Conservation (phyloP, 1,140 invertebrate genomes). For the Bicyclus anynana region DNA sequence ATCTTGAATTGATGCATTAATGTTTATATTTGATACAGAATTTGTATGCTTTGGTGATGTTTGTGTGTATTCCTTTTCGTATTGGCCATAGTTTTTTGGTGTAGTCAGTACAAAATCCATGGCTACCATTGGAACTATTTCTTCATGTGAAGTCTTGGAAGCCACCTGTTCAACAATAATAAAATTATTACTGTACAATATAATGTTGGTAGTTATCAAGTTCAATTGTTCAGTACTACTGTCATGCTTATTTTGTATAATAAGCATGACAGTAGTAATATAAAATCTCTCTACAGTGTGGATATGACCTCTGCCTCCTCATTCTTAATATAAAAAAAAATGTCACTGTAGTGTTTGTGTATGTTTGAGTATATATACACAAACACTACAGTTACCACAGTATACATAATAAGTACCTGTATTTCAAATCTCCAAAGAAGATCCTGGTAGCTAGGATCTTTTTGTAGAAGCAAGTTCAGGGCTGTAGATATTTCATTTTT, state of each 20-base stretch:
- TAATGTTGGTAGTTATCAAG: too few relatives aligned
- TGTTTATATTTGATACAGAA: slow-evolving; percentile 25
- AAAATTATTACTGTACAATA: not conserved
- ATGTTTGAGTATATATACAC: too few relatives aligned
- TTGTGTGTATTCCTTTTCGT: slow-evolving; percentile 20
- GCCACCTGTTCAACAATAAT: slow-evolving; percentile 38
- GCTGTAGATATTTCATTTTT: slow-evolving; percentile 51
- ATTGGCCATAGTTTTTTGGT: slow-evolving; percentile 48
- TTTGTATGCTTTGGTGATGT: slow-evolving; percentile 18
- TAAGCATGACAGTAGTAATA: too few relatives aligned
- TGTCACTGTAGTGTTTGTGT: too few relatives aligned
- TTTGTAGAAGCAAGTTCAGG: slow-evolving; percentile 50
- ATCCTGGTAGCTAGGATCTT: slow-evolving; percentile 56
- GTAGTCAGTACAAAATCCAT: slow-evolving; percentile 59
- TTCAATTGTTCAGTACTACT: too few relatives aligned
- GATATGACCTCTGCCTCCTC: too few relatives aligned
- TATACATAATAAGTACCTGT: slow-evolving; percentile 37
- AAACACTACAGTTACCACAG: too few relatives aligned
- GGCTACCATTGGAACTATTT: slow-evolving; percentile 55
- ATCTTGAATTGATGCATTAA: slow-evolving; percentile 48
- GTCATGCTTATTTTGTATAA: too few relatives aligned
- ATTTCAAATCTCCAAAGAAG: slow-evolving; percentile 66
- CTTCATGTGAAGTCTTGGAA: slow-evolving; percentile 37
- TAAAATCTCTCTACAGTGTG: too few relatives aligned
- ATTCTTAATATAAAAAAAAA: too few relatives aligned